Conservation (phyloP, 2,113 vertebrate species). For the Noctilio leporinus region DNA sequence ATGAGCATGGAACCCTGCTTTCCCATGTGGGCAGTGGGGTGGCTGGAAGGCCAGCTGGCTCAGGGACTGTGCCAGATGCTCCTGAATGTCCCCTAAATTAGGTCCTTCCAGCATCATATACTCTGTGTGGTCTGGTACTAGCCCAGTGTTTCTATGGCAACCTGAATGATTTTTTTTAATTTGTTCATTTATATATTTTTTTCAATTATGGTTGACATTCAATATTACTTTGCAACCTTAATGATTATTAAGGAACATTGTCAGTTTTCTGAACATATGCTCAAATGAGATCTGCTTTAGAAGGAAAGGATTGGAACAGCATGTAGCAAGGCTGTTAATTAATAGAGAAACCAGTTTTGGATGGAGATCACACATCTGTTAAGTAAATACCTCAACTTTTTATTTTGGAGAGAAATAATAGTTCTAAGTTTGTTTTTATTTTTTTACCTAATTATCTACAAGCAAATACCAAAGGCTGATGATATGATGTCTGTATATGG, state of each 20-base stretch:
- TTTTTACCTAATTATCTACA: neutral
- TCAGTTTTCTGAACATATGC: neutral
- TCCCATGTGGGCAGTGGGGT: accelerated
- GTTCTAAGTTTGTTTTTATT: conserved; percentile 26
- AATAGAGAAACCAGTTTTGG: neutral
- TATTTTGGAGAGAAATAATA: conserved; percentile 35
- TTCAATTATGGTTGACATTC: neutral
- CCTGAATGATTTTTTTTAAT: neutral
- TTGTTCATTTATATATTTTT: neutral
- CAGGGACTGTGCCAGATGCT: neutral
- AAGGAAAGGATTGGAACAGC: neutral
- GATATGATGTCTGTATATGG: conserved; percentile 20
- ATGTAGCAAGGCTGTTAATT: neutral
- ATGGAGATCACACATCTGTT: neutral
- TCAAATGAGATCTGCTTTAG: neutral
- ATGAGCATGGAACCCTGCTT: neutral
- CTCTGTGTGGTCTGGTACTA: neutral
- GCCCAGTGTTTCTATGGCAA: conserved; percentile 44
- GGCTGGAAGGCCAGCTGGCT: neutral
- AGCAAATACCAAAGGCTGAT: conserved; percentile 3
- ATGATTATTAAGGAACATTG: neutral
- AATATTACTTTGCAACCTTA: neutral
- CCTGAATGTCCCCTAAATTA: neutral
- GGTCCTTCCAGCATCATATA: neutral
- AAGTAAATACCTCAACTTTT: conserved; percentile 52